Conservation (phyloP, 2,888 invertebrate species). For the Hybos culiciformis region DNA sequence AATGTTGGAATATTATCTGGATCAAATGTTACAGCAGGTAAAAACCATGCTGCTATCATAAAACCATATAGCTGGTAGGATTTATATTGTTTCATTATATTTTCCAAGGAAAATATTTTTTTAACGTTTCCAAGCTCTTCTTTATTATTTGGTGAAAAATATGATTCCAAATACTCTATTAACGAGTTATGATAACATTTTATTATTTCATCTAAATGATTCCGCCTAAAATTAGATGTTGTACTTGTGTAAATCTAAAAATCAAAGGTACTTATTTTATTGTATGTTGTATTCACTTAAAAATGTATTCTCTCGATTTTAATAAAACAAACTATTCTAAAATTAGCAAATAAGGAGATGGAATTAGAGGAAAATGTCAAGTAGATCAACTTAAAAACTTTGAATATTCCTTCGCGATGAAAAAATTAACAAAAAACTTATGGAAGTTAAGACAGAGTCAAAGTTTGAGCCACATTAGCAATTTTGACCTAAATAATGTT, state of each 20-base stretch:
- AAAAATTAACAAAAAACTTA: no score
- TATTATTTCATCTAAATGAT: slow-evolving; percentile 23
- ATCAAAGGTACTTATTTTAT: no score
- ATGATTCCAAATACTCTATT: slow-evolving; percentile 18
- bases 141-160: slow-evolving; percentile 5
- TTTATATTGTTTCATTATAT: slow-evolving; percentile 26
- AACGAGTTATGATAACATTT: slow-evolving; percentile 25
- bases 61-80: slow-evolving; percentile 28
- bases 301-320: no score
- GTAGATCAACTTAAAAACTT: no score
- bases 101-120: slow-evolving; percentile 22
- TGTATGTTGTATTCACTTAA: no score
- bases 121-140: slow-evolving; percentile 18
- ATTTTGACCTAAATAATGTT: no score
- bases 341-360: no score
- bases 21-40: slow-evolving; percentile 34
- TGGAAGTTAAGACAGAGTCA: no score
- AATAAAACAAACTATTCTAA: no score
- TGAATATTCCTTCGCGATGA: no score
- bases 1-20: slow-evolving; percentile 29
- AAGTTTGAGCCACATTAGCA: no score
- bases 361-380: no score
- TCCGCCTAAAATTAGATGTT: slow-evolving; percentile 24
- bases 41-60: slow-evolving; percentile 29
- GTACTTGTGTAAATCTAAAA: slow-evolving; percentile 34